Evolutionary conservation across 2,888 invertebrate genomes (phyloP).

Genomic region (Tubiluchus corallicola): DNA sequence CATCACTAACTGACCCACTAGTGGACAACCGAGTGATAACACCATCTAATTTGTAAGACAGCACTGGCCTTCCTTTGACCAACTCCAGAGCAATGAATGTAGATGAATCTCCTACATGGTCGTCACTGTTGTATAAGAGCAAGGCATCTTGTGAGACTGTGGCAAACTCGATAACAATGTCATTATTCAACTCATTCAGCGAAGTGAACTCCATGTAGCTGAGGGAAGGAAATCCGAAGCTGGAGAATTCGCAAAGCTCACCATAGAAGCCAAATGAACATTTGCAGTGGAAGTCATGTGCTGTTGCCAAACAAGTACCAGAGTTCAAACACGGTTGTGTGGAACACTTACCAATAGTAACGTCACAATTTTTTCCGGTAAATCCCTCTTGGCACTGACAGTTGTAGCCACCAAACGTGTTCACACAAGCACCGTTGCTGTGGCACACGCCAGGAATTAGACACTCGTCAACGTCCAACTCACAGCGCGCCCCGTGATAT

Average conservation of each 20-base stretch:
- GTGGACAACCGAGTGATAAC: slow-evolving; percentile 57
- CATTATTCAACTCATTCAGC: slow-evolving; percentile 68
- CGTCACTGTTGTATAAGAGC: slow-evolving; percentile 76
- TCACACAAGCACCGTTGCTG: slow-evolving; percentile 77
- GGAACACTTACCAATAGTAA: slow-evolving; percentile 61
- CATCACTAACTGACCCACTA: slow-evolving; percentile 52
- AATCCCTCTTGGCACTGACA: slow-evolving; percentile 80
- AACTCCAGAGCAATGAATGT: slow-evolving; percentile 84
- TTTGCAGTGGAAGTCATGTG: slow-evolving; percentile 51
- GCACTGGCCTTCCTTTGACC: slow-evolving; percentile 57
- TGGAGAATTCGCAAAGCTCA: slow-evolving; percentile 70
- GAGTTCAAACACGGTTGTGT: slow-evolving; percentile 82
- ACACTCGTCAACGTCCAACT: slow-evolving; percentile 37
- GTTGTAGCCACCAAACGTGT: slow-evolving; percentile 61
- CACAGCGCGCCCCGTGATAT: slow-evolving; percentile 63
- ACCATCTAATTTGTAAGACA: slow-evolving; percentile 72
- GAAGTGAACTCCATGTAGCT: slow-evolving; percentile 76
- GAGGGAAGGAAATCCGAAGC: slow-evolving; percentile 67
- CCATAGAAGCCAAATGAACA: slow-evolving; percentile 72
- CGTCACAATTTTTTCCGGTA: slow-evolving; percentile 74
- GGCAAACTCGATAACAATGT: slow-evolving; percentile 68
- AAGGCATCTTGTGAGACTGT: slow-evolving; percentile 69
- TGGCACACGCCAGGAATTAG: slow-evolving; percentile 46
- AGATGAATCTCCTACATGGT: slow-evolving; percentile 58
- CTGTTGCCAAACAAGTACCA: slow-evolving; percentile 44